Evolutionary conservation across 2,797 vertebrate species (phyloP), one percentile per base, ranked within the genome.

Genomic region (Ataeniobius toweri): DNA sequence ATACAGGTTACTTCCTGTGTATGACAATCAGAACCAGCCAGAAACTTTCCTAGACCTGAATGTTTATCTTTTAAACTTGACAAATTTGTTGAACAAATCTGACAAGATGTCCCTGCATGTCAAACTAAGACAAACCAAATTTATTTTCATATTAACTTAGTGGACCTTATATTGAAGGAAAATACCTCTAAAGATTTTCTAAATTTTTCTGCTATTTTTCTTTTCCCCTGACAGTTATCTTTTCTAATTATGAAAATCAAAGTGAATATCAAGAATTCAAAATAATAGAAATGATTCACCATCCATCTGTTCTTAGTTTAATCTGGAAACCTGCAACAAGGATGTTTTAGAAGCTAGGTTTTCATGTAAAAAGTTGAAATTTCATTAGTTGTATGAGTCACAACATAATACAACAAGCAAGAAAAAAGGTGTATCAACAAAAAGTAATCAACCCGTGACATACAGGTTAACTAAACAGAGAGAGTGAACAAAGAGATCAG

Each of bases 361-460:
- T 65, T 65, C 20, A 39, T 22, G 31, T 8, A 65, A 65, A 39
- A 39, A 12, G 63, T 65, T 24, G 20, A 39, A 65, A 65, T 20
- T 9, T 22, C 39, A 44, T 41, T 44, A 53, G 50, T 24, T 22
- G 50, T 71, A 28, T n/a, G 22, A 77, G 67, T 70, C 56, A 75
- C 24, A 24, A 36, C 75, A 82, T 59, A 55, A 77, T 80, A 68
- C 48, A 63, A 73, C n/a, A 18, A 65, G 61, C 72, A 85, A 77
- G 75, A 74, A 73, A 71, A 36, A 80, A 26, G 41, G 3, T 59
- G 53, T 63, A 77, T 85, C 26, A 76, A 65, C 67, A 76, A 76
- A 71, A 59, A 70, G 26, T 48, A 59, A 26, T 79, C 50, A 58
- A 61, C 61, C 74, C 9, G 6, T 61, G 74, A 80, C n/a, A 68